Percentiles rank a stretch among this genome's conserved stretches.
Conservation (phyloP, 2,888 invertebrate genomes). For the Vesta saturnalis region DNA sequence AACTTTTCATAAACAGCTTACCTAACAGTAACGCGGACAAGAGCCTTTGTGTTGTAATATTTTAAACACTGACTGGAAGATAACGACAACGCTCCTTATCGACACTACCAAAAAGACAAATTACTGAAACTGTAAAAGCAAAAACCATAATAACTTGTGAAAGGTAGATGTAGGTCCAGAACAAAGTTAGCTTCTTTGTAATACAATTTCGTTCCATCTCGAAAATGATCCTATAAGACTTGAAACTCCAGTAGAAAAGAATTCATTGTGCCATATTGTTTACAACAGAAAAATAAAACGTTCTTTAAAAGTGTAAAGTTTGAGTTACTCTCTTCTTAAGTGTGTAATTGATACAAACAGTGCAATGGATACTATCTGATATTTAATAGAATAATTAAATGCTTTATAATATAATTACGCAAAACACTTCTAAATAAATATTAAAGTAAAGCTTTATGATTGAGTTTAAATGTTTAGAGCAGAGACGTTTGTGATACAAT, state of each 20-base stretch:
- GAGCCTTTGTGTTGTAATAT: conserved; percentile 3
- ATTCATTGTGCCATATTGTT: neutral
- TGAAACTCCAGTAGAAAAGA: neutral
- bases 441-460: too few species aligned
- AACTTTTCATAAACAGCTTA: conserved; percentile 17
- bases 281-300: conserved; percentile 1
- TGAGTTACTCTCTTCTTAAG: neutral
- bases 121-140: conserved; percentile 22
- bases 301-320: too few species aligned
- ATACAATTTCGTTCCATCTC: conserved; percentile 27
- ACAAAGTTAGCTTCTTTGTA: conserved; percentile 26
- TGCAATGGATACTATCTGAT: neutral
- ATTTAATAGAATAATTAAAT: too few species aligned
- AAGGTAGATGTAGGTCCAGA: conserved; percentile 28
- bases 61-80: neutral
- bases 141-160: conserved; percentile 33
- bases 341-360: conserved; percentile 1
- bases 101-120: conserved; percentile 20
- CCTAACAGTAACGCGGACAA: neutral
- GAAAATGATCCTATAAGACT: conserved; percentile 26
- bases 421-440: too few species aligned
- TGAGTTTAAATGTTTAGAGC: too few species aligned
- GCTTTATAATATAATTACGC: too few species aligned
- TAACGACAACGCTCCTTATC: neutral
- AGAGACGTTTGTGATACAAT: too few species aligned